Base-by-base conservation (phyloP, 2,888 invertebrate species). In the Gymnoscelis rufifasciata region DNA sequence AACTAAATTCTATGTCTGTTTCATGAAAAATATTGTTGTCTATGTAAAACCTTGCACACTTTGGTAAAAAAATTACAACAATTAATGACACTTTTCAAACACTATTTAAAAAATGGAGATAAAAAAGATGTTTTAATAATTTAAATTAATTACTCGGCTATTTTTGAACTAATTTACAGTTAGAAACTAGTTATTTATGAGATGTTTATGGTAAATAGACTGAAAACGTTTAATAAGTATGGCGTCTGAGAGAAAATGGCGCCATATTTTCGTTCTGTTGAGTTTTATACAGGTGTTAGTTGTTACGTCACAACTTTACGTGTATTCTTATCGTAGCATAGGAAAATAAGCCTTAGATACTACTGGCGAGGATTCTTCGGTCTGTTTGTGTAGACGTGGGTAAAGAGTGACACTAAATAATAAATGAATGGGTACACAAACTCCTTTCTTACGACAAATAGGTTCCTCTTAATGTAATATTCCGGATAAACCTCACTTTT, bases 281-380 rank as follows among this genome's bases (percentile, higher is more conserved):
- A 73, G 77, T 81, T 86, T 75, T 87, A 87, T 87, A 87, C 67
- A 72, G 68, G 68, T 69, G 62, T 19, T 67, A 74, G 78, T 76
- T 80, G 81, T 83, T 86, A 77, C 87, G 87, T 87, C 87, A 86
- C 74, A 70, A 76, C 70, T 65, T 73, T 69, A 76, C 73, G 64
- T 57, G 58, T 53, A 70, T 71, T 74, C 70, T 78, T 78, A 76
- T 76, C 78, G 70, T 64, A 63, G 66, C 53, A 58, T 56, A 56
- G 54, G 33, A 51, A 52, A 52, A 42, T 45, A 44, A 15, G 12
- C 38, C 38, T 28, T 45, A 43, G 29, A 24, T 12, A 8, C 10
- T 29, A 28, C 10, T 11, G 39, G 12, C 7, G 28, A 38, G 35
- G 29, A 49, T 38, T n/a, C n/a, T n/a, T 37, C 38, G 33, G 39